A percentile compares a stretch with the other conserved stretches of the same genome.
Evolutionary conservation across 2,797 vertebrate genomes (phyloP).

Genomic region (Calcarius lapponicus): DNA sequence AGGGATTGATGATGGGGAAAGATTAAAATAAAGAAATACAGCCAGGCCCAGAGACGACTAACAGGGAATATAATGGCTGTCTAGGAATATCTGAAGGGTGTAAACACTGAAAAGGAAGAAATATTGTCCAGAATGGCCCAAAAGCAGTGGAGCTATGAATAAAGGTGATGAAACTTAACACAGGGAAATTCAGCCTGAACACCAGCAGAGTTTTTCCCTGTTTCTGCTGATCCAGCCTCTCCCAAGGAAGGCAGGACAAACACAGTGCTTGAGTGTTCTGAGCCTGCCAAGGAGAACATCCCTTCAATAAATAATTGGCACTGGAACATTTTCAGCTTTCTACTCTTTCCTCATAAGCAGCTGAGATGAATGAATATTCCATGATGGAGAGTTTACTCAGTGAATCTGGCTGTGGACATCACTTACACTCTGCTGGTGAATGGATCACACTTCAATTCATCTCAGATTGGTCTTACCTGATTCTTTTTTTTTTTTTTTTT

Average conservation of each 20-base stretch:
- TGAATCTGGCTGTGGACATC: not conserved
- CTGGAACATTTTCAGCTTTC: not conserved
- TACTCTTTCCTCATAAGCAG: not conserved
- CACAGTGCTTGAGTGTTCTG: not conserved
- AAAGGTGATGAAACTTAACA: not conserved
- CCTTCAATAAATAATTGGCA: slow-evolving; percentile 32
- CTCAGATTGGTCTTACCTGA: not conserved
- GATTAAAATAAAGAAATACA: slow-evolving; percentile 53
- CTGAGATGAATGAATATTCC: slow-evolving; percentile 37
- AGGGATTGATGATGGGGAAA: slow-evolving; percentile 15
- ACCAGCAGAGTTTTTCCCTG: not conserved
- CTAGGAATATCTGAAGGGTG: slow-evolving; percentile 1
- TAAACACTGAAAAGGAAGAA: slow-evolving; percentile 28
- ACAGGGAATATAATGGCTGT: not conserved
- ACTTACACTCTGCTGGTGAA: not conserved
- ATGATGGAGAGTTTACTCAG: slow-evolving; percentile 23
- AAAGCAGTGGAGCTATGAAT: not conserved
- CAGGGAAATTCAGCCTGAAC: not conserved
- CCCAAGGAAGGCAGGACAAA: not conserved
- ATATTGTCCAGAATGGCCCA: not conserved
- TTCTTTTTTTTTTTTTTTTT: not conserved
- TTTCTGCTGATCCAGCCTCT: not conserved
- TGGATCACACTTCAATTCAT: not conserved
- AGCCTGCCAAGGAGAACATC: not conserved
- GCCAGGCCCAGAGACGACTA: not conserved